phyloP scores from a whole-genome alignment of 2,888 invertebrate species.

The Drosophila lacicola region DNA sequence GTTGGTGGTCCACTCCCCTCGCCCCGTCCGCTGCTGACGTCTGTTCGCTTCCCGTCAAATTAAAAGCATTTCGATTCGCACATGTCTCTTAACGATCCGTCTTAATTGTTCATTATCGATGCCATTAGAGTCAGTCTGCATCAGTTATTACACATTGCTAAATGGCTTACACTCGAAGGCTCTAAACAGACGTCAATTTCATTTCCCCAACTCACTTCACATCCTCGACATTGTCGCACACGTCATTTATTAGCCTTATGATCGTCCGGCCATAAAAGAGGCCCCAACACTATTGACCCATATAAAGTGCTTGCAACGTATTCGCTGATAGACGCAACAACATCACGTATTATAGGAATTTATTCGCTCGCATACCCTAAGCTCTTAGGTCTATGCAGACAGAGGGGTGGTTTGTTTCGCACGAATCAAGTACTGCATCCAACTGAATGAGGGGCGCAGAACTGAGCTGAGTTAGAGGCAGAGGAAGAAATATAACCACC shows the following conservation, averaged over 20 bases:
- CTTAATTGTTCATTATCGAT: constrained; percentile 46
- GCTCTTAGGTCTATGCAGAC: neutral
- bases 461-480: too few species aligned
- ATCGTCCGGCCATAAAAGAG: constrained; percentile 29
- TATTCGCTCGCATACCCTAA: constrained; percentile 43
- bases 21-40: neutral
- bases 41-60: constrained; percentile 26
- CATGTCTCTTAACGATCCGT: constrained; percentile 23
- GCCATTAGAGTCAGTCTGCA: constrained; percentile 18
- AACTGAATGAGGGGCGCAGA: too few species aligned
- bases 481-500: too few species aligned
- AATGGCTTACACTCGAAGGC: constrained; percentile 29
- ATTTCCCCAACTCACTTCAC: neutral
- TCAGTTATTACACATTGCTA: constrained; percentile 48
- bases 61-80: constrained; percentile 56
- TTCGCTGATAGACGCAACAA: constrained; percentile 28
- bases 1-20: constrained; percentile 47
- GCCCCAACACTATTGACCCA: constrained; percentile 50
- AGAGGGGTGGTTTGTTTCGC: too few species aligned
- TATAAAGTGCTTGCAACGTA: constrained; percentile 25
- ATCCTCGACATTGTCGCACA: constrained; percentile 1
- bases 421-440: too few species aligned
- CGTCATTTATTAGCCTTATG: constrained; percentile 25
- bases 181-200: constrained; percentile 20
- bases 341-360: constrained; percentile 55